A percentile compares a stretch with the other conserved stretches of the same genome.
These are phyloP conservation scores for Clinocottus analis DNA, from an alignment of 2,113 vertebrate species.

Conservation along the genomic window DNA sequence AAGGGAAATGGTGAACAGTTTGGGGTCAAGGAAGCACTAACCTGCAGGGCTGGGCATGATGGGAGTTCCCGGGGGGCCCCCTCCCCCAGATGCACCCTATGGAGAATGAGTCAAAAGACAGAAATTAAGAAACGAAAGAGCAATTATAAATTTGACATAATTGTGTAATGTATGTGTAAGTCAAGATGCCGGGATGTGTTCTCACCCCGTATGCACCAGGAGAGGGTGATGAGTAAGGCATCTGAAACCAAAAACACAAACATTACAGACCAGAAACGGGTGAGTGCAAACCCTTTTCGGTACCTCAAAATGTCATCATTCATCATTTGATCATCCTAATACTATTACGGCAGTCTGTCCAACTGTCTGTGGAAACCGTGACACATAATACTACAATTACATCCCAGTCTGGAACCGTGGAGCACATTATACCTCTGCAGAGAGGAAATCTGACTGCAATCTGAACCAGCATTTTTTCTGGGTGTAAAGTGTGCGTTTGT, in stretches of 20 bases:
- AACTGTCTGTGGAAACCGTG: constrained; percentile 66
- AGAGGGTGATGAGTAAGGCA: constrained; percentile 98
- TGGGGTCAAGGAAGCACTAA: constrained; percentile 54
- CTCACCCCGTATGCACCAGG: constrained; percentile 98
- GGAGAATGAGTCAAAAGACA: constrained; percentile 34
- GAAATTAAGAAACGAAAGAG: neutral
- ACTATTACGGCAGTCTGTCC: constrained; percentile 63
- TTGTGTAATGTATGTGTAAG: neutral
- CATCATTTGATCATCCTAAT: constrained; percentile 67
- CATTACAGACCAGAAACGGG: constrained; percentile 61
- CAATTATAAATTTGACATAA: too few relatives aligned
- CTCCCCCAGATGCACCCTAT: constrained; percentile 95
- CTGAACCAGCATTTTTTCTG: constrained; percentile 43
- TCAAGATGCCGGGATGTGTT: constrained; percentile 11
- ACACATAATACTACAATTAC: constrained; percentile 78
- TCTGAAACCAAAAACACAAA: constrained; percentile 84
- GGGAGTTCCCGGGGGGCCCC: constrained; percentile 97
- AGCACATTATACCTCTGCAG: constrained; percentile 46
- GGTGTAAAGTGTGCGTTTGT: constrained; percentile 1
- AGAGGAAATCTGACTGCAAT: constrained; percentile 58
- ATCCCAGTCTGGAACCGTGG: constrained; percentile 51
- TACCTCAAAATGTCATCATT: constrained; percentile 67
- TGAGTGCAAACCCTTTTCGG: constrained; percentile 46
- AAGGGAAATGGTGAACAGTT: neutral
- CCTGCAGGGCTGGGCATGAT: constrained; percentile 99